Base-by-base conservation (phyloP, 2,888 invertebrate species). In the Cremastobaeus sp. region DNA sequence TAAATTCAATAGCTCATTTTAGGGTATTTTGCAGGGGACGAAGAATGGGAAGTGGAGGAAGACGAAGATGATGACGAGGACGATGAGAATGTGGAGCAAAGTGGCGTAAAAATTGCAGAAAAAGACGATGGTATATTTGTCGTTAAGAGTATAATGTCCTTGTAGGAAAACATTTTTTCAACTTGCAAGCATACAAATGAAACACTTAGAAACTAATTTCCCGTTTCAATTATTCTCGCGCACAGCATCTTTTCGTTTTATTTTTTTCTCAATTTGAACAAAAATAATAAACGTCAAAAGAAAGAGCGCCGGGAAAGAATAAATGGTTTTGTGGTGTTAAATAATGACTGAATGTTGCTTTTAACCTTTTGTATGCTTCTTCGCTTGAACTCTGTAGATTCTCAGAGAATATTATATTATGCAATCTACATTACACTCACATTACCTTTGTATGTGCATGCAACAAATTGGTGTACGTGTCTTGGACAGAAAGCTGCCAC, bases 61-160 rank as follows among this genome's bases (percentile, higher is more conserved):
- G 74, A 69, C 74, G 50, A 78, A 82, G 85, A 84, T 74, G 85
- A 85, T 78, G 84, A 85, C 76, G 85, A 85, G 77, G 85, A 85
- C 82, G 84, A 84, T 59, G 85, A 85, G 59, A 79, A 73, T n/a
- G 78, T 78, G 74, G 85, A 83, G 74, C 81, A 80, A 47, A 82
- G 81, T 77, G 79, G 80, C 59, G 76, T 80, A 72, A 84, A 83
- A 66, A 79, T 76, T 78, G 78, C 78, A 57, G 84, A 84, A 66
- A 83, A 81, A 72, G 82, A 84, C 70, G 81, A 80, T 62, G 83
- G 32, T 77, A 79, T 78, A 50, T 79, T 79, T 52, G 78, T 79
- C 68, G 79, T 81, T 76, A 83, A 83, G 76, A 82, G 85, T 85
- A n/a, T n/a, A n/a, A n/a, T n/a, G n/a, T n/a, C n/a, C n/a, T n/a